phyloP scores from a whole-genome alignment of 2,888 invertebrate genomes.

The Limnephilus rhombicus region DNA sequence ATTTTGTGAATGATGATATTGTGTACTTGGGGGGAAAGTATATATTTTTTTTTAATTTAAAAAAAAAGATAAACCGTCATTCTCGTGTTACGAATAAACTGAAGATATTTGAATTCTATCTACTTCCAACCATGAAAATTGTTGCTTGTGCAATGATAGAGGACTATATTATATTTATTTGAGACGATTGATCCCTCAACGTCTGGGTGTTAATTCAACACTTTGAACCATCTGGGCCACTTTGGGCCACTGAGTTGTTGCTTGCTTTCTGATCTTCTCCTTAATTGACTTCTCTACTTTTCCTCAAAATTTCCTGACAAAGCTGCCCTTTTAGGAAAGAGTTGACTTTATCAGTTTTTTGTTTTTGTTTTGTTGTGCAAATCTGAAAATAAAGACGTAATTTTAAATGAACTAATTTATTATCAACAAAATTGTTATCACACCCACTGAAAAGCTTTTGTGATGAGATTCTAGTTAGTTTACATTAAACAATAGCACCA shows the following conservation, averaged over 20 bases:
- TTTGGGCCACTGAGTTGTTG: no score
- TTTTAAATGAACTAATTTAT: background rate
- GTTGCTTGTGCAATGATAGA: background rate
- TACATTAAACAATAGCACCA: background rate
- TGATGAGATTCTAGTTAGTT: background rate
- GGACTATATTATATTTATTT: background rate
- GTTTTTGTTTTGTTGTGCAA: background rate
- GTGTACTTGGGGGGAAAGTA: no score
- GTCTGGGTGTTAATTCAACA: background rate
- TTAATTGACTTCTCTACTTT: background rate
- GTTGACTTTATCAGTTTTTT: background rate
- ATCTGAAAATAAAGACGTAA: background rate
- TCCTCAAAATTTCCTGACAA: no score
- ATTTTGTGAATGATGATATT: no score
- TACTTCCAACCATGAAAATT: background rate
- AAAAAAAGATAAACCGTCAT: no score
- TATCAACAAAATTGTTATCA: background rate
- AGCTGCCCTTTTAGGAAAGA: no score
- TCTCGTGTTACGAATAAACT: no score
- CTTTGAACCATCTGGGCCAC: background rate
- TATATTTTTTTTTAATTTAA: no score
- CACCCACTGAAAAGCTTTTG: background rate
- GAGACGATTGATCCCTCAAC: background rate
- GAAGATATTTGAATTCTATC: no score
- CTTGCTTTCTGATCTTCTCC: background rate